Evolutionary conservation across 2,888 invertebrate species (phyloP).

Genomic region (Aleiodes alternator): DNA sequence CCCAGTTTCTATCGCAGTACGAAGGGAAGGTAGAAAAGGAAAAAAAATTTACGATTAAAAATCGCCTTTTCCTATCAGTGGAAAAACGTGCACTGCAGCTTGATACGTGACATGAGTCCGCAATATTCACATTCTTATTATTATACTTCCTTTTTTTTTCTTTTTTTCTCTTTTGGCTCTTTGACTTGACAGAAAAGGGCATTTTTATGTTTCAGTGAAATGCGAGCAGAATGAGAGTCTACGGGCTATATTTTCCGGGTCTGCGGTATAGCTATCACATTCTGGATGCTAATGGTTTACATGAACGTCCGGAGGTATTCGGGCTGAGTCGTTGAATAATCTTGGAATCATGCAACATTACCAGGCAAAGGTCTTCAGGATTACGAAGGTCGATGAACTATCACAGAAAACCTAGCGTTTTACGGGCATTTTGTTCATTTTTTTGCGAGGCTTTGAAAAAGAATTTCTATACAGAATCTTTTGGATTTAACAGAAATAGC

Average conservation of each 20-base stretch:
- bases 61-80: constrained; percentile 12
- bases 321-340: constrained; percentile 36
- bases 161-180: background rate
- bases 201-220: background rate
- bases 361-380: constrained; percentile 20
- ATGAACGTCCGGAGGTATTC: constrained; percentile 34
- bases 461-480: too few species aligned
- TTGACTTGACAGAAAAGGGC: constrained; percentile 3
- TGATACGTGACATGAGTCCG: constrained; percentile 30
- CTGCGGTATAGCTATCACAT: constrained; percentile 8
- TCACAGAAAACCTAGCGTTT: background rate
- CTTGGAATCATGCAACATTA: constrained; percentile 38
- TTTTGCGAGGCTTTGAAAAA: too few species aligned
- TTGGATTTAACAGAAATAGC: too few species aligned
- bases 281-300: constrained; percentile 43
- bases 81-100: constrained; percentile 1
- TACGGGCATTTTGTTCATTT: too few species aligned
- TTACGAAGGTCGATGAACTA: constrained; percentile 39
- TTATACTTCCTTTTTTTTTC: constrained; percentile 1
- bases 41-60: constrained; percentile 31
- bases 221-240: background rate
- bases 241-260: background rate
- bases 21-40: background rate
- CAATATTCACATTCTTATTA: constrained; percentile 18
- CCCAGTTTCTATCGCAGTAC: background rate